Conservation (phyloP, 2,888 invertebrate species). For the Argynnis bischoffii region DNA sequence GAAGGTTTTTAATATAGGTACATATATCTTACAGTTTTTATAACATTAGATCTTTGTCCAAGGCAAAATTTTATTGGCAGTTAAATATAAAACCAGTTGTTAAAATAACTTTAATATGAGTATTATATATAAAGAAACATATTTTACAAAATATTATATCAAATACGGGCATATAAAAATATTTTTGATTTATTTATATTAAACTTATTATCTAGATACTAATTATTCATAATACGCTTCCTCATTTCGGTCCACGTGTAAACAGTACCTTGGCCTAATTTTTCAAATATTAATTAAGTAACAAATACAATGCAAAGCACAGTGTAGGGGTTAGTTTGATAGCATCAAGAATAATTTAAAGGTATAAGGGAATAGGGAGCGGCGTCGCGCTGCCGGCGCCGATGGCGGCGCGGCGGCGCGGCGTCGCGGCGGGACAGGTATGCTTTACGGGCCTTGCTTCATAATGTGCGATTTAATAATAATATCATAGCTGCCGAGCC, state of each 20-base stretch:
- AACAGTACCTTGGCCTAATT: slow-evolving; percentile 32
- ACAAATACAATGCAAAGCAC: slow-evolving; percentile 33
- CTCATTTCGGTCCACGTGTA: slow-evolving; percentile 13
- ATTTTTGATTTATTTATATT: too few species aligned
- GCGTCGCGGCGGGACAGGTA: slow-evolving; percentile 37
- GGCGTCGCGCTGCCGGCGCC: slow-evolving; percentile 43
- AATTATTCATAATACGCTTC: slow-evolving; percentile 6
- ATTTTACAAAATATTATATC: too few species aligned
- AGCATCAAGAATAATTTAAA: slow-evolving; percentile 45
- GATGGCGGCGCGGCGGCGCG: slow-evolving; percentile 42
- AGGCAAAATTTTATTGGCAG: too few species aligned
- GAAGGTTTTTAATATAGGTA: too few species aligned
- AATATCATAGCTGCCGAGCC: background rate
- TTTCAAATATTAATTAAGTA: slow-evolving; percentile 32
- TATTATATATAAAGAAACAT: too few species aligned
- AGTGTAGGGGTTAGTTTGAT: slow-evolving; percentile 46
- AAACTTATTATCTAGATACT: background rate
- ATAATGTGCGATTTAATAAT: slow-evolving; percentile 7
- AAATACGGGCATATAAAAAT: too few species aligned
- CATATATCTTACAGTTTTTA: too few species aligned
- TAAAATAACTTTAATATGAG: too few species aligned
- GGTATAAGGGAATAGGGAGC: slow-evolving; percentile 42
- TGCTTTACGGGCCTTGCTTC: slow-evolving; percentile 16
- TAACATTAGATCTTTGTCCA: too few species aligned
- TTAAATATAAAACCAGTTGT: too few species aligned